Evolutionary conservation across 2,888 invertebrate genomes (phyloP), one percentile per base, ranked within the genome.

Genomic region (Anticlea derivata): DNA sequence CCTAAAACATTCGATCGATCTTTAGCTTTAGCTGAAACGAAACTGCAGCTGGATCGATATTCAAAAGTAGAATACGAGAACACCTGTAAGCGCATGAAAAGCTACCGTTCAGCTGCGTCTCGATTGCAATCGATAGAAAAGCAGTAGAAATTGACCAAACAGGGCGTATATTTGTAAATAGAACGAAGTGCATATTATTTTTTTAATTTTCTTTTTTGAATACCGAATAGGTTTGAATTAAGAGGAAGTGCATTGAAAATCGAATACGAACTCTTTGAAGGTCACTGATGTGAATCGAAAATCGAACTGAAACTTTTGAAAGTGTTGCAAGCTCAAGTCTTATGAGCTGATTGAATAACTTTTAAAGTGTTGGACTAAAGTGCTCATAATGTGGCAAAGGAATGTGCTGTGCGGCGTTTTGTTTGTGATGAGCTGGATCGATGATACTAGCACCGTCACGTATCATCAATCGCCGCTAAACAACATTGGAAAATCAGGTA

Each of bases 371-470:
- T 41, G 31, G 33, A 41, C 46, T 38, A 47, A 56, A 63, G 51
- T 62, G 56, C 58, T 33, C 30, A 75, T 69, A 69, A 87, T 88
- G 88, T 75, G 73, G 64, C 77, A 78, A 68, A 71, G 67, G 40
- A 74, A 78, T 49, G 51, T 74, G 26, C 22, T 85, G 51, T 78
- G 76, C 45, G 67, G 73, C 24, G 58, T 79, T 22, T 33, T 87
- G 46, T 58, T 88, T 17, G 60, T 86, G 66, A 73, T 83, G 74
- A 71, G 75, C 47, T 88, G 81, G 73, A 76, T 87, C 23, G 81
- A 74, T 7, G 71, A 78, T 48, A 80, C 83, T 17, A 75, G 76
- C 44, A 82, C 87, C 0, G 84, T 82, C 51, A 60, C 57, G 41
- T 85, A 77, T 59, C 80, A 78, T 51, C 80, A 78, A 53, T 62